Conservation (phyloP, 2,888 invertebrate species). For the Hirtodrosophila alboralis region DNA sequence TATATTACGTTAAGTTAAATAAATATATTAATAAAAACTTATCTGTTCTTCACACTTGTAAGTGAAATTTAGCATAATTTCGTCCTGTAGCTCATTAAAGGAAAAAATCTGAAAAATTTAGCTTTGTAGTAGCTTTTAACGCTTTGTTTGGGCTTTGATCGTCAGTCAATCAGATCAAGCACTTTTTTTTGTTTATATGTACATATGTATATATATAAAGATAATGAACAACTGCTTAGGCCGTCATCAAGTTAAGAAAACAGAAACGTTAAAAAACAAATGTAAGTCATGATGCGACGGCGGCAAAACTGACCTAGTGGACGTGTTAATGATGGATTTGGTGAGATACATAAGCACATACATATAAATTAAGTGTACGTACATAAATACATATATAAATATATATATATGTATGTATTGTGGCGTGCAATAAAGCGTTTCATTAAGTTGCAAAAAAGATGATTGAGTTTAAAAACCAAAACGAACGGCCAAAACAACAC, state of each 20-base stretch:
- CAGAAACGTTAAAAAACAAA: conserved; percentile 44
- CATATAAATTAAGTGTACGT: conserved; percentile 5
- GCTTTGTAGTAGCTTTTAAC: too few relatives aligned
- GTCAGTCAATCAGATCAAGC: too few relatives aligned
- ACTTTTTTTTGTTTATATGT: conserved; percentile 2
- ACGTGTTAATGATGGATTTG: conserved; percentile 79
- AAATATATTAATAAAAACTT: too few relatives aligned
- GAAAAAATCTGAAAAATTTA: too few relatives aligned
- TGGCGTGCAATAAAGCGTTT: conserved; percentile 60
- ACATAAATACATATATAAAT: conserved; percentile 13
- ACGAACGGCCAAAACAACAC: conserved; percentile 20
- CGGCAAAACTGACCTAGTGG: conserved; percentile 65
- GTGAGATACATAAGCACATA: conserved; percentile 46
- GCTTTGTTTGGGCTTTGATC: too few relatives aligned
- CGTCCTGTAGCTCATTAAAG: too few relatives aligned
- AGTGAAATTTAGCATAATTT: too few relatives aligned
- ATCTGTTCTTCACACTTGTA: too few relatives aligned
- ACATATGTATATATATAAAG: conserved; percentile 2
- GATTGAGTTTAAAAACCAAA: conserved; percentile 24
- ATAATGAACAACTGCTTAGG: conserved; percentile 57
- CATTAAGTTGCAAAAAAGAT: conserved; percentile 59
- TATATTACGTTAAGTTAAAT: too few relatives aligned
- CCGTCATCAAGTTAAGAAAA: conserved; percentile 46
- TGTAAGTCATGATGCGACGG: conserved; percentile 57
- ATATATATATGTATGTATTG: conserved; percentile 16